A percentile compares a stretch with the other conserved stretches of the same genome.
These are phyloP conservation scores for Centruroides sculpturatus DNA, from an alignment of 1,140 invertebrate species.

Conservation along the genomic window DNA sequence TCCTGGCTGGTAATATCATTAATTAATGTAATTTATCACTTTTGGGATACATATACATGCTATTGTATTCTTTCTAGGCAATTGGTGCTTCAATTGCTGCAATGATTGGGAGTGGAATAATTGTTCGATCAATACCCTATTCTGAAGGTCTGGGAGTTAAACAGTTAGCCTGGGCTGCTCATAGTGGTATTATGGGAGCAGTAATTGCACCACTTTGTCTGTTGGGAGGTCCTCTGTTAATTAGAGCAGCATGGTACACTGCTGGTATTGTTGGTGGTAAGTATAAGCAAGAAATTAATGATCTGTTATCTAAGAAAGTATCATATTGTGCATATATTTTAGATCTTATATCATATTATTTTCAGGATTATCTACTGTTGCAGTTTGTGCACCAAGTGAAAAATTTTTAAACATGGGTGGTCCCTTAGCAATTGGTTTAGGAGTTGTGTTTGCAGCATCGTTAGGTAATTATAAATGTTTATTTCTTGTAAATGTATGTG, in stretches of 20 bases:
- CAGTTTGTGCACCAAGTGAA: constrained; percentile 90
- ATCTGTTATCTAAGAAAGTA: too few species aligned
- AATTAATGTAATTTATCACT: neutral
- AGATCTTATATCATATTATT: too few species aligned
- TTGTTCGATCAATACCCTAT: constrained; percentile 62
- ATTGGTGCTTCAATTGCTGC: constrained; percentile 59
- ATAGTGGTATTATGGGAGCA: constrained; percentile 77
- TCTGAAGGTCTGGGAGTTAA: constrained; percentile 70
- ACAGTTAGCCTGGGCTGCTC: constrained; percentile 80
- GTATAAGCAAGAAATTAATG: neutral
- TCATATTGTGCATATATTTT: too few species aligned
- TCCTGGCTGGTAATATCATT: constrained; percentile 50
- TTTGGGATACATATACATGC: neutral
- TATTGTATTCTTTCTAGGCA: constrained; percentile 41
- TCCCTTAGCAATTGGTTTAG: constrained; percentile 87
- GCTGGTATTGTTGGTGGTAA: constrained; percentile 79
- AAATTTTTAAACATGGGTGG: constrained; percentile 89
- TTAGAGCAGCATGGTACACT: constrained; percentile 85
- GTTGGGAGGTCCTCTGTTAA: constrained; percentile 73
- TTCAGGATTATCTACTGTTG: constrained; percentile 61
- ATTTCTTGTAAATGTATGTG: neutral
- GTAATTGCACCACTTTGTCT: constrained; percentile 82
- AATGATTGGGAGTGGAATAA: constrained; percentile 79
- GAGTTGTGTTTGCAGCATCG: constrained; percentile 83
- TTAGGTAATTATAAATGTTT: constrained; percentile 44